Evolutionary conservation across 2,113 vertebrate species (phyloP).

Genomic region (Petromus typicus): DNA sequence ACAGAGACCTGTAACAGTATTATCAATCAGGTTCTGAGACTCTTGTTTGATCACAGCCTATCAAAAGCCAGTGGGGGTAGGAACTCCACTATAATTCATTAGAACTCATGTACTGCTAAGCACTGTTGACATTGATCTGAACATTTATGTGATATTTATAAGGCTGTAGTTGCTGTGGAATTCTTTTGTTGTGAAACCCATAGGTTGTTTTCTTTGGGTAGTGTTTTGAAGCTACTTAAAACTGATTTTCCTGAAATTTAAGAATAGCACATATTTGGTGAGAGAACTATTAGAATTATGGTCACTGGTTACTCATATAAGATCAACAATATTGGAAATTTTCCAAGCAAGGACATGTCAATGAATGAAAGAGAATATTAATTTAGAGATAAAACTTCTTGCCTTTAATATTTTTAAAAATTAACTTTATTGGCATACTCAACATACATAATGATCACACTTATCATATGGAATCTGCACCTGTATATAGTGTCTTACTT

Average conservation of each 20-base stretch:
- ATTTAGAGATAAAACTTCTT: neutral
- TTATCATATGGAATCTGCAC: neutral
- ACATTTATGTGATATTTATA: conserved; percentile 59
- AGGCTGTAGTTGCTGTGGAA: neutral
- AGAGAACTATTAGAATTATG: conserved; percentile 16
- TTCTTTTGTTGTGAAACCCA: conserved; percentile 37
- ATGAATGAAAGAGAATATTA: conserved; percentile 18
- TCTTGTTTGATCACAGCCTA: conserved; percentile 67
- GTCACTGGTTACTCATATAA: neutral
- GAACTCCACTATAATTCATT: conserved; percentile 64
- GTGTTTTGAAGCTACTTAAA: conserved; percentile 56
- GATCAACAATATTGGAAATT: neutral
- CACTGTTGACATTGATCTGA: conserved; percentile 42
- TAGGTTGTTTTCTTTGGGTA: conserved; percentile 54
- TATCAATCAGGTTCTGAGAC: conserved; percentile 64
- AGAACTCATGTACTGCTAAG: conserved; percentile 59
- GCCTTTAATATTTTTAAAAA: neutral
- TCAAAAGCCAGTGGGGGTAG: conserved; percentile 43
- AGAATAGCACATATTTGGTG: neutral
- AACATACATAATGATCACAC: neutral
- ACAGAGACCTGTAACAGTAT: conserved; percentile 65
- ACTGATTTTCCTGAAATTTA: conserved; percentile 48
- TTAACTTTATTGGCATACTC: neutral
- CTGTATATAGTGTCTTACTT: neutral
- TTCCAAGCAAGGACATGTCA: neutral